phyloP scores from a whole-genome alignment of 2,888 invertebrate genomes.

The Sinohyriopsis cumingii region DNA sequence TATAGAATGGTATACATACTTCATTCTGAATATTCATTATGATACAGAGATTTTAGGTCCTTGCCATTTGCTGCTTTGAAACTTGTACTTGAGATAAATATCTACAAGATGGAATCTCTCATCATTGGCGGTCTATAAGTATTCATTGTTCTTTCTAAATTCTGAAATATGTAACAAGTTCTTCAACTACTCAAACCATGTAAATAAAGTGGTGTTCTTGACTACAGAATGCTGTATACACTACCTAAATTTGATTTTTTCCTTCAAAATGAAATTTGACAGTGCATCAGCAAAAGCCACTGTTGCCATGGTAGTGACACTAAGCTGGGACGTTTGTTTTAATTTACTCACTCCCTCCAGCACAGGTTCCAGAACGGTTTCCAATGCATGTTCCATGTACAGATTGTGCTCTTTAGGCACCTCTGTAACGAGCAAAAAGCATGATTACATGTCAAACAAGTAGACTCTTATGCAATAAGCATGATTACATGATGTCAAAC shows the following conservation, averaged over 20 bases:
- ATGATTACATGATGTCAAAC: too few relatives aligned
- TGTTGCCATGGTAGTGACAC: conserved; percentile 62
- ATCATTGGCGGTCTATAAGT: too few relatives aligned
- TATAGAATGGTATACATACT: too few relatives aligned
- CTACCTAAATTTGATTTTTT: conserved; percentile 69
- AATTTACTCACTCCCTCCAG: conserved; percentile 63
- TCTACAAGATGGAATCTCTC: too few relatives aligned
- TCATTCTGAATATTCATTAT: too few relatives aligned
- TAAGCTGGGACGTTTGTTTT: conserved; percentile 59
- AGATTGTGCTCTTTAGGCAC: conserved; percentile 51
- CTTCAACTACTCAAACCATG: too few relatives aligned
- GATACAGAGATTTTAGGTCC: too few relatives aligned
- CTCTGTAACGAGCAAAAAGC: conserved; percentile 38
- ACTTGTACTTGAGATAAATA: too few relatives aligned
- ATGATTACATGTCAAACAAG: too few relatives aligned
- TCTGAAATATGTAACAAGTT: background rate
- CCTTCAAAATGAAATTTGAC: conserved; percentile 63
- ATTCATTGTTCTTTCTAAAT: background rate
- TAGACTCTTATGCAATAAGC: background rate
- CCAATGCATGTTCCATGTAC: conserved; percentile 64
- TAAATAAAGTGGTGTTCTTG: too few relatives aligned
- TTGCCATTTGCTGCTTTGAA: too few relatives aligned
- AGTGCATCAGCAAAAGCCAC: conserved; percentile 66
- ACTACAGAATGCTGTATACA: background rate
- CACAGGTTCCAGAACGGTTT: conserved; percentile 64